Percentiles rank a stretch among this genome's conserved stretches.
Conservation (phyloP, 2,888 invertebrate genomes). For the Caradrina kadenii region DNA sequence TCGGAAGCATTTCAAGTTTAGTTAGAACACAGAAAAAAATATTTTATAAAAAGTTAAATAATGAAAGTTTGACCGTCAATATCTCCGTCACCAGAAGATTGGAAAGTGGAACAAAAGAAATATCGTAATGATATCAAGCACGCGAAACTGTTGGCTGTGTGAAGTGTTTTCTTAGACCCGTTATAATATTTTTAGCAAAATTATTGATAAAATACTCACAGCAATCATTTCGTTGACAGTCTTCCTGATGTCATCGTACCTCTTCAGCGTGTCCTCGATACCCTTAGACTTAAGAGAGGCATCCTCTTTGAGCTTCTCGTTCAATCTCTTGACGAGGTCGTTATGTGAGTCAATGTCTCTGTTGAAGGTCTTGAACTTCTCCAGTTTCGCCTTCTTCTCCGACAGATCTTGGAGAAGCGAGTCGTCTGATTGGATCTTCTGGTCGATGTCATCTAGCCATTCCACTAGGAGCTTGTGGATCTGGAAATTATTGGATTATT, state of each 20-base stretch:
- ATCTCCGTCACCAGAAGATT: no score
- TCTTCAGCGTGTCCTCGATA: constrained; percentile 93
- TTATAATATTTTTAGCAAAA: no score
- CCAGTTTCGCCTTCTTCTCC: constrained; percentile 96
- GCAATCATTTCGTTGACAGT: constrained; percentile 92
- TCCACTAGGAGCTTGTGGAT: constrained; percentile 94
- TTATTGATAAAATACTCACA: constrained; percentile 81
- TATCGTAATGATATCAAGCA: no score
- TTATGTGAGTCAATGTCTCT: constrained; percentile 95
- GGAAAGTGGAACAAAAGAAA: no score
- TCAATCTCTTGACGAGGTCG: constrained; percentile 94
- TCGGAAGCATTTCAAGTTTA: no score
- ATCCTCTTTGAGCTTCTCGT: constrained; percentile 93
- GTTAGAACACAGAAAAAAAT: no score
- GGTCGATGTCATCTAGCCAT: constrained; percentile 97
- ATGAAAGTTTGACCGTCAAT: no score
- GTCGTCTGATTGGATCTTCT: constrained; percentile 94
- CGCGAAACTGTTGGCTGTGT: no score
- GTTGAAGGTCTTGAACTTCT: constrained; percentile 95
- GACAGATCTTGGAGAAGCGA: constrained; percentile 95
- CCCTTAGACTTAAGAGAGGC: constrained; percentile 92
- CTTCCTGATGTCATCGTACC: constrained; percentile 93
- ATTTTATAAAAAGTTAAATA: no score
- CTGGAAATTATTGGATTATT: constrained; percentile 62
- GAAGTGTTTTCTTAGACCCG: no score